These are phyloP conservation scores for Seriola dumerili DNA, from an alignment of 2,113 vertebrate genomes.

Conservation along the genomic window DNA sequence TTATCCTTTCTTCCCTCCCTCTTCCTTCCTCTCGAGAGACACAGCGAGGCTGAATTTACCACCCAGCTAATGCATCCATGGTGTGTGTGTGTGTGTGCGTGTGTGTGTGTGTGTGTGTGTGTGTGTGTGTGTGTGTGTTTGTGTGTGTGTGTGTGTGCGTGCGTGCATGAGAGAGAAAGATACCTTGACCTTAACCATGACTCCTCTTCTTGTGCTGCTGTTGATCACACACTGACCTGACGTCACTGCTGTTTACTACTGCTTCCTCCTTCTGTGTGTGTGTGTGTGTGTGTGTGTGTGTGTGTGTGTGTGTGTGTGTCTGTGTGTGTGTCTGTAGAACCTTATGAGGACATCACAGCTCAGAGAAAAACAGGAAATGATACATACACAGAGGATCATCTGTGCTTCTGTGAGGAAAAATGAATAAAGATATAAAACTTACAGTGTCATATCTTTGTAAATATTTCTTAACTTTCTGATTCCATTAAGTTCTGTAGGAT, in stretches of 20 bases:
- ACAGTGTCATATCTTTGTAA: neutral
- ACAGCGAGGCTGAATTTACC: neutral
- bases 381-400: neutral
- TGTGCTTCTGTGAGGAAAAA: neutral
- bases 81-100: neutral
- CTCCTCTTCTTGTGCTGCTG: conserved; percentile 30
- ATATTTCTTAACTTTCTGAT: neutral
- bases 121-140: neutral
- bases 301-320: conserved; percentile 14
- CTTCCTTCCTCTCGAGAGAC: conserved; percentile 4
- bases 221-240: conserved; percentile 23
- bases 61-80: neutral
- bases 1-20: neutral
- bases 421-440: neutral
- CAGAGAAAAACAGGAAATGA: conserved; percentile 45
- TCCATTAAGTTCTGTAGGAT: no score
- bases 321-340: neutral
- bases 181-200: conserved; percentile 45
- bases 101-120: neutral
- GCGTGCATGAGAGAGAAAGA: neutral
- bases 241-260: conserved; percentile 32
- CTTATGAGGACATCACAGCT: neutral
- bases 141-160: neutral
- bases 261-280: conserved; percentile 20
- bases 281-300: conserved; percentile 25